phyloP scores from a whole-genome alignment of 2,797 vertebrate genomes.

The Acanthurus leucopareius region DNA sequence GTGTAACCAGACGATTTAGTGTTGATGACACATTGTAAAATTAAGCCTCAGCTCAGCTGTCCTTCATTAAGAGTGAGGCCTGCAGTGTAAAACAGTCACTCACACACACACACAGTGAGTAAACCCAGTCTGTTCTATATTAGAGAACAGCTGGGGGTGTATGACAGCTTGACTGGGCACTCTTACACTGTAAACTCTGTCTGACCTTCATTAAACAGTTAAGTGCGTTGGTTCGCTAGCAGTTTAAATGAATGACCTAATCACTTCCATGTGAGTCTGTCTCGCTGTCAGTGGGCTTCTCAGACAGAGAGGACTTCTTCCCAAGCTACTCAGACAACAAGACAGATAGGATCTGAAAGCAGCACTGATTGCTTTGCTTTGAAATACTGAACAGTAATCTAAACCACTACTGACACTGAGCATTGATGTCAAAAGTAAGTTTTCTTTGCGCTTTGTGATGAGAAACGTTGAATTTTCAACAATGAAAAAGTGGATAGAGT shows the following conservation, averaged over 20 bases:
- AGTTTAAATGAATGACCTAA: constrained; percentile 80
- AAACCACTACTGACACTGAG: not conserved
- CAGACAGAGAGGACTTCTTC: constrained; percentile 49
- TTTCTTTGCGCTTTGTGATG: constrained; percentile 1
- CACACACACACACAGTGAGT: constrained; percentile 30
- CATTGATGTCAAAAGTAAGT: not conserved
- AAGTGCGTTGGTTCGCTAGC: constrained; percentile 71
- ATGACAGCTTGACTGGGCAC: constrained; percentile 81
- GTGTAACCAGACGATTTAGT: constrained; percentile 54
- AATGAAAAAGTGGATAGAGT: not conserved
- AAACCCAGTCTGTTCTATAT: constrained; percentile 82
- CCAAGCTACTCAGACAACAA: constrained; percentile 41
- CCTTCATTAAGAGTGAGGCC: constrained; percentile 76
- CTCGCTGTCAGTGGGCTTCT: constrained; percentile 47
- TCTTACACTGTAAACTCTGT: constrained; percentile 76
- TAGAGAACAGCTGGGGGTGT: constrained; percentile 81
- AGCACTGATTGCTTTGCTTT: constrained; percentile 19
- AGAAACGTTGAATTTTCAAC: not conserved
- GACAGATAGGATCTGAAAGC: constrained; percentile 7
- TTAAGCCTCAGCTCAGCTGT: constrained; percentile 76
- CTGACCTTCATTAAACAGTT: constrained; percentile 82
- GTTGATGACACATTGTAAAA: constrained; percentile 76
- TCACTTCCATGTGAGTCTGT: constrained; percentile 72
- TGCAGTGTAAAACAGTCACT: constrained; percentile 66
- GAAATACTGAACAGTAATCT: constrained; percentile 16